Evolutionary conservation across 2,797 vertebrate genomes (phyloP), one percentile per base, ranked within the genome.

Genomic region (Xenentodon cancila): DNA sequence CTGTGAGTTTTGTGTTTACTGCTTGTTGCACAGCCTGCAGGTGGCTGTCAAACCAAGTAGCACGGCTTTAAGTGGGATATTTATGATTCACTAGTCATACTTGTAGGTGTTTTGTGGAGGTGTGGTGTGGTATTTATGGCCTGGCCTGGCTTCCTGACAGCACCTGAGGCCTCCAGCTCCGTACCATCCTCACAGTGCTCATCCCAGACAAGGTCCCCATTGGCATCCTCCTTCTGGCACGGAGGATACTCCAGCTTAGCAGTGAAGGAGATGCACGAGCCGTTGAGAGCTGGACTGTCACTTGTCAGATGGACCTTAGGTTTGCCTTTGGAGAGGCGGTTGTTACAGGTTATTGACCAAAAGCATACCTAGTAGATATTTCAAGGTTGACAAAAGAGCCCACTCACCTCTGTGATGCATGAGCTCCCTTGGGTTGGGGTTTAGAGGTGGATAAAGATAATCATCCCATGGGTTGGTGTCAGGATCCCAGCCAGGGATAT

Each of bases 401-500:
- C 3, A 32, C 63, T 64, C 34, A 85, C 90, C 84, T 79, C 16
- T 79, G 60, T 73, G 61, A 53, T 30, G 78, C 79, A 7, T 77
- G 40, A 91, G 72, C 11, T 86, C 71, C 0, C 79, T 79, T 9
- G 71, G 48, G 20, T 81, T 77, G 12, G 77, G 79, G 58, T 65
- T 80, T 0, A 90, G 90, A 34, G 93, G 84, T 9, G 96, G 97
- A 76, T 98, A 98, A 70, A 97, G 92, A 16, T 91, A 89, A 56
- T 97, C 95, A 4, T 98, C 88, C 97, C 97, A 99, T 0, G 90
- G 83, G 40, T 92, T 95, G 70, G 92, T 92, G 84, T 97, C 96
- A 2, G 94, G 94, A 64, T 88, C 91, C 97, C 97, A 99, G 58
- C 94, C 94, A 16, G 88, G 87, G 50, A 98, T 73, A 0, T 80